Percentiles rank a stretch among this genome's conserved stretches.
These are phyloP conservation scores for Habroteleia sp. DNA, from an alignment of 2,888 invertebrate species.

Conservation along the genomic window DNA sequence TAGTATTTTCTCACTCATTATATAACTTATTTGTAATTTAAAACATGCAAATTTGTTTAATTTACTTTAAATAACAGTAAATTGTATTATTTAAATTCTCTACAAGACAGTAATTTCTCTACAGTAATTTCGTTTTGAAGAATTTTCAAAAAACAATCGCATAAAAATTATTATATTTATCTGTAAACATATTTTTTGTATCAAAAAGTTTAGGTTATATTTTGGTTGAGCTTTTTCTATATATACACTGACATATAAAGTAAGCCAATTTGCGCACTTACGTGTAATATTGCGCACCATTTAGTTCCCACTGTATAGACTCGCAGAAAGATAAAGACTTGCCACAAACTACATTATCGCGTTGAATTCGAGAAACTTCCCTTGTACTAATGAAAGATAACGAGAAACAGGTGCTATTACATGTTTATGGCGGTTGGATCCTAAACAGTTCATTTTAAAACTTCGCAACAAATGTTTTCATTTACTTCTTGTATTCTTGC, in stretches of 20 bases:
- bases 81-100: too few species aligned
- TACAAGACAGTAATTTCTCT: too few species aligned
- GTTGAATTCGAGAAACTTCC: conserved; percentile 56
- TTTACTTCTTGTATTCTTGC: conserved; percentile 17
- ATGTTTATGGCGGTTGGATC: conserved; percentile 33
- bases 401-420: conserved; percentile 47
- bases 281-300: conserved; percentile 57
- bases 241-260: conserved; percentile 30
- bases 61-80: too few species aligned
- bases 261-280: conserved; percentile 48
- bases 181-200: too few species aligned
- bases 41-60: too few species aligned
- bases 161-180: too few species aligned
- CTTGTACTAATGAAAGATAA: conserved; percentile 59
- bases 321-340: conserved; percentile 59
- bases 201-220: too few species aligned
- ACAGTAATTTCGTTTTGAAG: too few species aligned
- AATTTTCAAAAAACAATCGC: too few species aligned
- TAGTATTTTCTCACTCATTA: too few species aligned
- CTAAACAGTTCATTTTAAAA: conserved; percentile 38
- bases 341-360: conserved; percentile 61
- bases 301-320: conserved; percentile 60
- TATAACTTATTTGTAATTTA: too few species aligned
- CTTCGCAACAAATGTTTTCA: conserved; percentile 27
- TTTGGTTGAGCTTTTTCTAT: conserved; percentile 27